A percentile compares a stretch with the other conserved stretches of the same genome.
Evolutionary conservation across 2,888 invertebrate species (phyloP).

Genomic region (Eucera pruinosa): DNA sequence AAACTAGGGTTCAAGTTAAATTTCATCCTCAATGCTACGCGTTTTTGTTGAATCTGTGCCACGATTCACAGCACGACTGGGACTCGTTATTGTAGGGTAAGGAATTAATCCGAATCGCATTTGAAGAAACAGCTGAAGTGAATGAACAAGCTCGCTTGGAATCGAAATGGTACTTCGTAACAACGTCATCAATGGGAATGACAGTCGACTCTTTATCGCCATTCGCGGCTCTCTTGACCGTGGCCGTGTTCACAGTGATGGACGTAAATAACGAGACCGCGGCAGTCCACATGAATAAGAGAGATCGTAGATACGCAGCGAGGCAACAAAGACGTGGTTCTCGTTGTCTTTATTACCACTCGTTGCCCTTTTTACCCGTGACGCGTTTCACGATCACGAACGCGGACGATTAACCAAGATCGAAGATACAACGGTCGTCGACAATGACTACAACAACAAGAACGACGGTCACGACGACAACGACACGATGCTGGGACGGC

Average conservation of each 20-base stretch:
- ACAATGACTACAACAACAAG: slow-evolving; percentile 47
- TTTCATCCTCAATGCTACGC: too few species aligned
- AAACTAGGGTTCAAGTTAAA: too few species aligned
- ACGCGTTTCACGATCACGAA: slow-evolving; percentile 62
- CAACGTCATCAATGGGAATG: slow-evolving; percentile 48
- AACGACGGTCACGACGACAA: slow-evolving; percentile 38
- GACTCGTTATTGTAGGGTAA: too few species aligned
- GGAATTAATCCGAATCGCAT: too few species aligned
- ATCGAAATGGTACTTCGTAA: slow-evolving; percentile 24
- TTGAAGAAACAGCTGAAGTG: background rate
- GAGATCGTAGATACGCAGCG: slow-evolving; percentile 63
- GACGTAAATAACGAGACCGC: slow-evolving; percentile 64
- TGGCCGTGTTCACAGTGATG: slow-evolving; percentile 54
- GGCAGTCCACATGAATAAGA: slow-evolving; percentile 56
- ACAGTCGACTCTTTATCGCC: slow-evolving; percentile 57
- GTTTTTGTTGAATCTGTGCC: too few species aligned
- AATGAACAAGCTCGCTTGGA: background rate
- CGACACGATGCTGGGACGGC: slow-evolving; percentile 5
- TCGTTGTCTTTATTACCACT: slow-evolving; percentile 63
- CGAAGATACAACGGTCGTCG: slow-evolving; percentile 59
- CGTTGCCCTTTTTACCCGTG: slow-evolving; percentile 64
- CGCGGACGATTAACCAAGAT: slow-evolving; percentile 67
- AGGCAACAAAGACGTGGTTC: slow-evolving; percentile 56
- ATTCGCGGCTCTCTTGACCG: slow-evolving; percentile 61
- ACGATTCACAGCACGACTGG: too few species aligned